These are phyloP conservation scores for Vultur gryphus DNA, from an alignment of 2,797 vertebrate species.

Conservation along the genomic window DNA sequence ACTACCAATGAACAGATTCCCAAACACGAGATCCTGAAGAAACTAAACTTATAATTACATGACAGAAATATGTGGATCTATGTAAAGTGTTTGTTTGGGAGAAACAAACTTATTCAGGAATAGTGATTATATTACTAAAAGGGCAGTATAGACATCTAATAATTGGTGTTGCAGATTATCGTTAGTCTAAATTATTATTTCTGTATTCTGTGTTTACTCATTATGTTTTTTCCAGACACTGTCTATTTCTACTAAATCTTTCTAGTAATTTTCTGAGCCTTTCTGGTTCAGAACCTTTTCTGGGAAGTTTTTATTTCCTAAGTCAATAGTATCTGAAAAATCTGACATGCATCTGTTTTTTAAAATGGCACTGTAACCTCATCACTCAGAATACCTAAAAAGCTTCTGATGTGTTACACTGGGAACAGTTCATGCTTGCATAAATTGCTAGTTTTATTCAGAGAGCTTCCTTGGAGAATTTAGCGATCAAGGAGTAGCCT, in stretches of 20 bases:
- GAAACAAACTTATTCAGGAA: background rate
- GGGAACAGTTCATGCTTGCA: background rate
- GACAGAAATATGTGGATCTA: background rate
- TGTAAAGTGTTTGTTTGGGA: background rate
- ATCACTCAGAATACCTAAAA: background rate
- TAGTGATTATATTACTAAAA: background rate
- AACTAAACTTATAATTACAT: background rate
- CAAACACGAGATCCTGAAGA: background rate
- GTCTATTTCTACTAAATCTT: background rate
- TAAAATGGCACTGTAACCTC: background rate
- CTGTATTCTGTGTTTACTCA: background rate
- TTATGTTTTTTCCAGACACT: background rate
- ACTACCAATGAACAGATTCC: background rate
- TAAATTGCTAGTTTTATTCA: background rate
- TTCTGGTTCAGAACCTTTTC: background rate
- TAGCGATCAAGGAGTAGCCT: background rate
- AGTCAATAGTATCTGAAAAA: background rate
- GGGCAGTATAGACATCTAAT: background rate
- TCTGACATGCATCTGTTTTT: background rate
- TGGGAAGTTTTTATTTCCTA: background rate
- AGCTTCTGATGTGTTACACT: background rate
- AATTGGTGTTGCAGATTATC: background rate
- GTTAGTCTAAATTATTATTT: background rate
- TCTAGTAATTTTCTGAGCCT: background rate
- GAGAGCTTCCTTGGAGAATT: background rate